Evolutionary conservation across 2,888 invertebrate species (phyloP), one percentile per base, ranked within the genome.

Genomic region (Macrophya annulata): DNA sequence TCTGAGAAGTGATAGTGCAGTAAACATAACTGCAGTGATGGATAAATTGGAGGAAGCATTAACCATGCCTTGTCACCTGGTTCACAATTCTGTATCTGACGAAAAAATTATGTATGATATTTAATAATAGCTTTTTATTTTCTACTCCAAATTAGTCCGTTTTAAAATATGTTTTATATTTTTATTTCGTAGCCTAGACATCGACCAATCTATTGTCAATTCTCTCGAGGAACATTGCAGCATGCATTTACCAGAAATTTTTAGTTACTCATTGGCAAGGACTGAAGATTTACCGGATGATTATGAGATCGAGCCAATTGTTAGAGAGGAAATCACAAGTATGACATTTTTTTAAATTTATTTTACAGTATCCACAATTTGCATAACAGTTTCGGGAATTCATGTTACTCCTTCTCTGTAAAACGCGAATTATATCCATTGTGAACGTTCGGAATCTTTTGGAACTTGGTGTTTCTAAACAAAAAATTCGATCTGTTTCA

Each of bases 161-260:
- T 37, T 21, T 17, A 5, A 15, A 17, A 85, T 62, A 25, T n/a
- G 31, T 12, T 72, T 51, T 77, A 6, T 55, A 8, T 21, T 31
- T 77, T 85, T 84, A 59, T 84, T 86, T 55, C 87, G 87, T 88
- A 95, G 95, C 87, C 91, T 95, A 45, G 89, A 90, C 8, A 92
- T 94, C 1, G 94, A 95, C 86, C 92, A 94, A 59, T 93, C 93
- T 40, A 85, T 95, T 2, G 91, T 93, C 86, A 87, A 92, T n/a
- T 86, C 92, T 31, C 87, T 95, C 8, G 91, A 91, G 76, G 93
- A 94, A 85, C 95, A 94, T 87, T 92, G 95, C n/a, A 91, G 92
- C 8, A 86, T 95, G 68, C 92, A 94, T 79, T 92, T 94, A 10
- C 94, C 94, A 59, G 87, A 91, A 0, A 90, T 90, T 4, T 88